Evolutionary conservation across 2,888 invertebrate species (phyloP), one percentile per base, ranked within the genome.

Genomic region (Eilema depressum): DNA sequence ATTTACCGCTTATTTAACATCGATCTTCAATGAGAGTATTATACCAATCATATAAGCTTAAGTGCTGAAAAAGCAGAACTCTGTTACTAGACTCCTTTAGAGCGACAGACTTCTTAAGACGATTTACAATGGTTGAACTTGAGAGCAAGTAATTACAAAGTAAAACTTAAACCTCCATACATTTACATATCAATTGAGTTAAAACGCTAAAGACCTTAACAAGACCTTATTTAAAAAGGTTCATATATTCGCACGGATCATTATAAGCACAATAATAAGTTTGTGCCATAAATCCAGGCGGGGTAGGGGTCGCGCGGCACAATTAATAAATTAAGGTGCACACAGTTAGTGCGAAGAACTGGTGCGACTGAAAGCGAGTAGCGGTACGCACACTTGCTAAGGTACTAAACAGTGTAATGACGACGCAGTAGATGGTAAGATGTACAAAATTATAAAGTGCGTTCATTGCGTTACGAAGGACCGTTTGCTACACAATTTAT

Each of bases 241-340:
- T 71, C 74, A 81, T 80, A 75, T 76, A 77, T 75, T 76, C 73
- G 71, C 80, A 82, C 76, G 78, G 71, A 82, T 84, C 83, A 82
- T 80, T 80, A 74, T 81, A 69, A 66, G 74, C 63, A 81, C 79
- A 82, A 85, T 87, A 86, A 86, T 85, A 88, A 87, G 87, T 85
- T 85, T 88, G 83, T 82, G 80, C 85, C 89, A 90, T 90, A 91
- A 91, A 91, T 91, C 83, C 85, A 66, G 71, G 66, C 47, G 73
- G 81, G 85, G 86, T 83, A 76, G 83, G 83, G 91, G 89, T 90
- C 89, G 85, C 82, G 69, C 82, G 85, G 87, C 86, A 90, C 92
- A 92, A 92, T 92, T 92, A 92, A 92, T 93, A 93, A 93, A 92
- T 91, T 92, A 92, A 92, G 86, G 83, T 79, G 73, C 82, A 70